Conservation (phyloP, 2,113 vertebrate genomes). For the Sclerurus mexicanus region DNA sequence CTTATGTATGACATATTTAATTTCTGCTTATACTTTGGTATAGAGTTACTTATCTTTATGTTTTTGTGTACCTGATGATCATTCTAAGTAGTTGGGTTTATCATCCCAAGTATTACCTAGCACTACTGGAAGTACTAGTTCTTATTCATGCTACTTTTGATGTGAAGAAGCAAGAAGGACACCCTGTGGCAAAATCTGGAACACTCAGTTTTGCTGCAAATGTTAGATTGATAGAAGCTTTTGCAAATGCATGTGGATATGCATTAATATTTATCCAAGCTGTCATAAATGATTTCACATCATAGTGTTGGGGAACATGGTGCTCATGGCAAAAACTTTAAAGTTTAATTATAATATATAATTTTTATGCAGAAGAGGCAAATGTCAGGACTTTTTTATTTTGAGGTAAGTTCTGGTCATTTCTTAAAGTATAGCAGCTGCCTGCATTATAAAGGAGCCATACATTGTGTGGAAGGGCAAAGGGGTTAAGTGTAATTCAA, state of each 20-base stretch:
- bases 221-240: constrained; percentile 90
- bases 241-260: constrained; percentile 91
- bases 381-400: constrained; percentile 93
- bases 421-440: constrained; percentile 78
- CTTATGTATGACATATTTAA: background rate
- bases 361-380: constrained; percentile 95
- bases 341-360: constrained; percentile 98
- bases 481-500: constrained; percentile 53
- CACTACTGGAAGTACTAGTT: constrained; percentile 66
- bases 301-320: constrained; percentile 87
- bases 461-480: constrained; percentile 45
- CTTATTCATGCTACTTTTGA: constrained; percentile 76
- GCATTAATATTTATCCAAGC: constrained; percentile 99
- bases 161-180: constrained; percentile 89
- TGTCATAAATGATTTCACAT: constrained; percentile 99
- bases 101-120: constrained; percentile 73
- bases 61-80: constrained; percentile 24
- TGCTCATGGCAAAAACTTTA: constrained; percentile 97
- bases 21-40: background rate
- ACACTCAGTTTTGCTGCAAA: constrained; percentile 80
- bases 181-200: constrained; percentile 90
- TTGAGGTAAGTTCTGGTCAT: constrained; percentile 91
- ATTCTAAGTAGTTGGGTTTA: constrained; percentile 60
- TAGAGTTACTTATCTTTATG: background rate
- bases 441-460: constrained; percentile 61